Conservation (phyloP, 2,888 invertebrate genomes). For the Hymenopus coronatus region DNA sequence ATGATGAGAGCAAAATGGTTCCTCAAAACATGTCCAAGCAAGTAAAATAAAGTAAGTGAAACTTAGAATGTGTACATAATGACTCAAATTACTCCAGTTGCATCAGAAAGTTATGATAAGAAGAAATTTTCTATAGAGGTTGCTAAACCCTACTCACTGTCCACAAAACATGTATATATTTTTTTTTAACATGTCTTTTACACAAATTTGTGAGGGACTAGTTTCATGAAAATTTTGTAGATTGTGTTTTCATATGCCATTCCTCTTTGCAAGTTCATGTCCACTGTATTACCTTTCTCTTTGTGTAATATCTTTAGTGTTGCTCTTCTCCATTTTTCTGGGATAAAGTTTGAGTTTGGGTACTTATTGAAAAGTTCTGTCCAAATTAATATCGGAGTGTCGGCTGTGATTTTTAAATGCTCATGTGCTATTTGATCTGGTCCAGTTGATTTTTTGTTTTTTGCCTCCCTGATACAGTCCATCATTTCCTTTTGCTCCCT, state of each 20-base stretch:
- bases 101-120: too few species aligned
- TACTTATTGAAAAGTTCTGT: not conserved
- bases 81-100: too few species aligned
- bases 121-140: too few species aligned
- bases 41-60: too few species aligned
- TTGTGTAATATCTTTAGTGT: not conserved
- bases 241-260: not conserved
- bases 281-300: not conserved
- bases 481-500: not conserved
- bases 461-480: not conserved
- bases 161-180: too few species aligned
- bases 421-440: not conserved
- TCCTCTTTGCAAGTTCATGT: not conserved
- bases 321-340: not conserved
- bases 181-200: too few species aligned
- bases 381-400: not conserved
- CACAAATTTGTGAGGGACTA: too few species aligned
- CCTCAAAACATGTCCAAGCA: too few species aligned
- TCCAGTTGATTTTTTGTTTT: constrained; percentile 1
- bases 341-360: not conserved
- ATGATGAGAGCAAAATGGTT: too few species aligned
- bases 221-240: not conserved
- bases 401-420: not conserved
- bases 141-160: too few species aligned
- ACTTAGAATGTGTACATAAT: too few species aligned